These are phyloP conservation scores for Epistrophella euchroma DNA, from an alignment of 2,888 invertebrate genomes.

Conservation along the genomic window DNA sequence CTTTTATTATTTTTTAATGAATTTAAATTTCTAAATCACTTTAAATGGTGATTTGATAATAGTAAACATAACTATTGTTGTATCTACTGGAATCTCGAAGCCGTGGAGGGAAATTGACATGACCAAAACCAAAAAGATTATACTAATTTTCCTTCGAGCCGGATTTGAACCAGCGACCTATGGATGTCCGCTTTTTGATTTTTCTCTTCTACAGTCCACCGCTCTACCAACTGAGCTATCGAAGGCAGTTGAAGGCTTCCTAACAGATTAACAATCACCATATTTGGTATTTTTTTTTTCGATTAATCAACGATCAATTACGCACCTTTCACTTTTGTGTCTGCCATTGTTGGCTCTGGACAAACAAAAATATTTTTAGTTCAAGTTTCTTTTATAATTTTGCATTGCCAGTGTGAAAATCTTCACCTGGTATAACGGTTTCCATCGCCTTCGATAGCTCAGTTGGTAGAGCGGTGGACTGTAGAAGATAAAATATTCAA, in stretches of 20 bases:
- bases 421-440: no score
- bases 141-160: slow-evolving; percentile 76
- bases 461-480: slow-evolving; percentile 65
- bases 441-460: slow-evolving; percentile 56
- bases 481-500: slow-evolving; percentile 22
- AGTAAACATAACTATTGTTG: slow-evolving; percentile 24
- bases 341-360: no score
- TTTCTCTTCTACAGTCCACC: slow-evolving; percentile 71
- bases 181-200: slow-evolving; percentile 74
- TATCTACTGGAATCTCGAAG: neutral
- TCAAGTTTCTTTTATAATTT: no score
- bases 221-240: slow-evolving; percentile 76
- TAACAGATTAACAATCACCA: no score
- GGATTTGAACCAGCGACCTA: slow-evolving; percentile 78
- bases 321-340: no score
- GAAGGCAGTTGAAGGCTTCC: slow-evolving; percentile 55
- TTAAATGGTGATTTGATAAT: slow-evolving; percentile 39
- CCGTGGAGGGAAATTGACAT: neutral
- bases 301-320: no score
- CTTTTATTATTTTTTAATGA: slow-evolving; percentile 50
- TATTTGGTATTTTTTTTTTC: no score
- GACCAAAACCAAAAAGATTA: slow-evolving; percentile 19
- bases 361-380: no score
- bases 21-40: slow-evolving; percentile 52
- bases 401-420: no score